Base-by-base conservation (phyloP, 2,888 invertebrate genomes). In the Thymelicus lineola region DNA sequence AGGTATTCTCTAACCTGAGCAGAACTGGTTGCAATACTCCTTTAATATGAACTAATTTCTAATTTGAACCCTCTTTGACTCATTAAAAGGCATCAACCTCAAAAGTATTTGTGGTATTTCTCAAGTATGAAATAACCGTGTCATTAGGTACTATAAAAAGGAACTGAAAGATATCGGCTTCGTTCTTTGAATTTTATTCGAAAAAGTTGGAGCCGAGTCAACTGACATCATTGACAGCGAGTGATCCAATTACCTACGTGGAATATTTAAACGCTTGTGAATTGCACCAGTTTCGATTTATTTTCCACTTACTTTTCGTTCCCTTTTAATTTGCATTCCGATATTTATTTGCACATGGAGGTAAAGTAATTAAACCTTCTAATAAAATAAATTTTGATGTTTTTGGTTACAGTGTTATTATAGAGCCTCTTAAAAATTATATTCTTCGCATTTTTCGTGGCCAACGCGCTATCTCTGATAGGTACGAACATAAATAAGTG, bases 141-240 rank as follows among this genome's bases (percentile, higher is more conserved):
- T 48, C 46, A 15, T 48, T 48, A 28, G 28, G 3, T 2, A 48
- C 6, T 48, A 15, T n/a, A 48, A 48, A 48, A 48, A 48, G 15
- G 46, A 48, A 15, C 15, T 48, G 17, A 50, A 17, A 50, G 50
- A 50, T 50, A 20, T 50, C 48, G 15, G 15, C 48, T 55, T 55
- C 35, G 35, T 35, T 57, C 17, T 57, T 35, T 35, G 35, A 57
- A 57, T 57, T 57, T 57, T 57, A 20, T 35, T 35, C 12, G 55
- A 6, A 35, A 57, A 57, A 35, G 4, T 57, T 57, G 55, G 35
- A 57, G 12, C 55, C 28, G 55, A 57, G 14, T 57, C 55, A 57
- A 57, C 55, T 57, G n/a, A 57, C 55, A 57, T 14, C 55, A 28
- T 14, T 12, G 35, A 57, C 28, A 35, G 55, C 12, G 35, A 57